Evolutionary conservation across 2,888 invertebrate species (phyloP).

Genomic region (Kuschelorhynchus macadamiae): DNA sequence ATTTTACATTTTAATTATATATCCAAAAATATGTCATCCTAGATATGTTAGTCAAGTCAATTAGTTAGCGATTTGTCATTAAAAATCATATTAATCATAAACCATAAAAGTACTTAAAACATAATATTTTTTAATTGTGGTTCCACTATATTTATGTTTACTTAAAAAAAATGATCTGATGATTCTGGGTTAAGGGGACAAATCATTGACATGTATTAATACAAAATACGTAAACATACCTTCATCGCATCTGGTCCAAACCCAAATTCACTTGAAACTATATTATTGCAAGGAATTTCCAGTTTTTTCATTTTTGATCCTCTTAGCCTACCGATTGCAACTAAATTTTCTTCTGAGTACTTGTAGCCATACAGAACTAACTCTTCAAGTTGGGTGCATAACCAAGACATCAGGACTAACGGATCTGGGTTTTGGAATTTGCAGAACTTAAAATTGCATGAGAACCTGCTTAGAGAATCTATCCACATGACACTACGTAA

Average conservation of each 20-base stretch:
- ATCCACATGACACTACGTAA: slow-evolving; percentile 75
- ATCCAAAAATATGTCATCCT: too few species aligned
- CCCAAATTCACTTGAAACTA: slow-evolving; percentile 57
- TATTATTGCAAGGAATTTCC: slow-evolving; percentile 72
- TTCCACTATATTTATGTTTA: too few species aligned
- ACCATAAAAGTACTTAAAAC: too few species aligned
- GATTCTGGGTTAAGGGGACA: too few species aligned
- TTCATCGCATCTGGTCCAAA: slow-evolving; percentile 20
- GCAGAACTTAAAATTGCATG: slow-evolving; percentile 57
- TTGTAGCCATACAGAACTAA: slow-evolving; percentile 74
- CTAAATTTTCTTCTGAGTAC: slow-evolving; percentile 74
- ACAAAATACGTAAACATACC: too few species aligned
- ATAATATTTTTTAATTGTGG: too few species aligned
- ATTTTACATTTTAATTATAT: too few species aligned
- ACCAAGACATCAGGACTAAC: slow-evolving; percentile 78
- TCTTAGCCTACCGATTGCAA: slow-evolving; percentile 77
- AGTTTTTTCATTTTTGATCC: slow-evolving; percentile 72
- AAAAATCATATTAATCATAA: too few species aligned
- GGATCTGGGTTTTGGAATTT: slow-evolving; percentile 69
- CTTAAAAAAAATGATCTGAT: too few species aligned
- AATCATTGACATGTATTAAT: too few species aligned
- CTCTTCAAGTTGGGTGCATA: slow-evolving; percentile 73
- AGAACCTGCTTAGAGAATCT: slow-evolving; percentile 69
- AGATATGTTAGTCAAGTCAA: too few species aligned
- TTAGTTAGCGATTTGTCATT: too few species aligned